Conservation (phyloP, 2,797 vertebrate genomes). For the Microctenopoma lineatum region DNA sequence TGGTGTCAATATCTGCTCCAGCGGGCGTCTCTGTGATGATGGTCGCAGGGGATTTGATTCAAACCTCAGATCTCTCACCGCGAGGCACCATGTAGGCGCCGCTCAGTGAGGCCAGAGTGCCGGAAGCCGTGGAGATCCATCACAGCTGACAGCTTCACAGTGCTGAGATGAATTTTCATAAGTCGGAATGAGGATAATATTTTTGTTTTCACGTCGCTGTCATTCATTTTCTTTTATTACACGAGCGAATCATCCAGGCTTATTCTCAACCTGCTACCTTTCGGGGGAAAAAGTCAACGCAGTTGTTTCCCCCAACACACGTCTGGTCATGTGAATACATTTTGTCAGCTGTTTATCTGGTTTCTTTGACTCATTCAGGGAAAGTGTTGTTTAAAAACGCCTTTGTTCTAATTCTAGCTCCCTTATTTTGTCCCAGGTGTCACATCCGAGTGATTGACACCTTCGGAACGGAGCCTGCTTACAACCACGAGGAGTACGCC, state of each 20-base stretch:
- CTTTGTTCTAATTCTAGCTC: constrained; percentile 43
- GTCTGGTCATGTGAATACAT: no score
- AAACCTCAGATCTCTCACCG: constrained; percentile 33
- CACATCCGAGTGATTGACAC: constrained; percentile 96
- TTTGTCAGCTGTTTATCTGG: not conserved
- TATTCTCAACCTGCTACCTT: not conserved
- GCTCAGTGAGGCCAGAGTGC: not conserved
- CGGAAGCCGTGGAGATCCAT: constrained; percentile 26
- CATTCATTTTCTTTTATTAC: not conserved
- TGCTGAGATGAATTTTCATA: not conserved
- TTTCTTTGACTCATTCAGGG: not conserved
- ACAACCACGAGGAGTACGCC: constrained; percentile 97
- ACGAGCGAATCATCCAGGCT: not conserved
- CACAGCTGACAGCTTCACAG: constrained; percentile 35
- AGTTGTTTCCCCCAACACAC: not conserved
- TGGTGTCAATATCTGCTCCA: constrained; percentile 7
- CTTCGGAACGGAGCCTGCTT: constrained; percentile 95
- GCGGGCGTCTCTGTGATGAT: not conserved
- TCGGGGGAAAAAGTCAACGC: not conserved
- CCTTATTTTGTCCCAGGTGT: constrained; percentile 83
- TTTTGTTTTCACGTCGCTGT: not conserved
- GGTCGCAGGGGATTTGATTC: constrained; percentile 45
- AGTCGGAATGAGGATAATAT: constrained; percentile 5
- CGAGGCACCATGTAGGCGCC: not conserved
- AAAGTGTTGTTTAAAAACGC: not conserved